Evolutionary conservation across 2,888 invertebrate genomes (phyloP), one percentile per base, ranked within the genome.

Genomic region (Stegophylla sp.): DNA sequence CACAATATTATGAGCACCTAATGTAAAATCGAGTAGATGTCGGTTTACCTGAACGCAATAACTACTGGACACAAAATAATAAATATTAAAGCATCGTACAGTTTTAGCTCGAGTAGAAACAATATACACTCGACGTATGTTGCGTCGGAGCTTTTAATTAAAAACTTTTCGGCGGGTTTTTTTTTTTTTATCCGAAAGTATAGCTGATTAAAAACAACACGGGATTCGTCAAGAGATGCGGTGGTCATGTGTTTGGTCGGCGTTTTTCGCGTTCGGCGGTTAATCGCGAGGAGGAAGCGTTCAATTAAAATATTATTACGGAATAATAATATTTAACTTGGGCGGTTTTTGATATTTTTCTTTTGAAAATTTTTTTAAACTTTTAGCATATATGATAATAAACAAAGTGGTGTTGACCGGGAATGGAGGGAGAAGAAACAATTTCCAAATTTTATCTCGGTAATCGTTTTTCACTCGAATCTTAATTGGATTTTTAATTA

Each of bases 401-500:
- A n/a, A n/a, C n/a, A n/a, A n/a, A n/a, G n/a, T n/a, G n/a, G n/a
- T n/a, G n/a, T n/a, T n/a, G n/a, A n/a, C n/a, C n/a, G n/a, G n/a
- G n/a, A n/a, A n/a, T 28, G 17, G 15, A 64, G 15, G n/a, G 12
- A 34, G 17, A 34, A 64, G 20, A 45, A 67, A 67, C 45, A 1
- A 45, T 67, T 17, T 12, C 43, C 13, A 17, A 45, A 67, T 43
- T 45, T 20, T 51, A 7, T 26, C 45, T 61, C 28, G 45, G n/a
- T 61, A 61, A 28, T 34, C 13, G 74, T 74, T 74, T 51, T 48
- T 28, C 45, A 12, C 10, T 43, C 20, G 23, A 63, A 23, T 63
- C 17, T 34, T 74, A 74, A 74, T 74, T 74, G 63, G 17, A 63
- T 63, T 74, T 63, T 51, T 74, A 63, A 63, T 74, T 51, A 28